A percentile compares a stretch with the other conserved stretches of the same genome.
phyloP scores from a whole-genome alignment of 2,888 invertebrate species.

The Hofmannophila pseudospretella region DNA sequence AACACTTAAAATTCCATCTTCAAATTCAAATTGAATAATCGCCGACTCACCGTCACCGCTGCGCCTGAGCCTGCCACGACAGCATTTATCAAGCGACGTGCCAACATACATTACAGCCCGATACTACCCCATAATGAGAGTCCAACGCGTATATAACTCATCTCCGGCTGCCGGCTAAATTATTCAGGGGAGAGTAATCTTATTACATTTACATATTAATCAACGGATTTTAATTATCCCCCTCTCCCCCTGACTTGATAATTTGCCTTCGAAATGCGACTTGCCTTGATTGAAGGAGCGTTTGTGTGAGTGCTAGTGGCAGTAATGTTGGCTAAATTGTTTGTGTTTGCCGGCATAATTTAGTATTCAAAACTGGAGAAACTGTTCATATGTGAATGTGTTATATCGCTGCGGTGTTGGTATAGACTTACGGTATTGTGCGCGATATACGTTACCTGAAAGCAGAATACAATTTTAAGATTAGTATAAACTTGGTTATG shows the following conservation, averaged over 20 bases:
- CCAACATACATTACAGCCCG: conserved; percentile 40
- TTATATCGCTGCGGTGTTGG: conserved; percentile 3
- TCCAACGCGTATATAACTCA: conserved; percentile 70
- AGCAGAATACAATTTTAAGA: conserved; percentile 27
- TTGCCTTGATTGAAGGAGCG: conserved; percentile 64
- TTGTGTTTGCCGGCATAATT: conserved; percentile 34
- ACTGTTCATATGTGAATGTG: conserved; percentile 11
- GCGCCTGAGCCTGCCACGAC: conserved; percentile 14
- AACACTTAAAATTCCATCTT: too few species aligned
- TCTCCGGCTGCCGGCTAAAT: conserved; percentile 74
- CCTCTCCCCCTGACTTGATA: conserved; percentile 73
- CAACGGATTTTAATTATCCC: conserved; percentile 98
- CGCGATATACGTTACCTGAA: conserved; percentile 45
- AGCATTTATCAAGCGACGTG: conserved; percentile 53
- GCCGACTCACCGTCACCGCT: conserved; percentile 6
- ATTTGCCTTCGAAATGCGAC: conserved; percentile 74
- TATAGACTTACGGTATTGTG: conserved; percentile 27
- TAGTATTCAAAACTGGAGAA: conserved; percentile 23
- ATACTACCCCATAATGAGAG: conserved; percentile 54
- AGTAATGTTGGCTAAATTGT: conserved; percentile 49
- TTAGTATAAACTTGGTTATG: background rate
- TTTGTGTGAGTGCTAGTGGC: conserved; percentile 53
- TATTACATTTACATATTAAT: conserved; percentile 99
- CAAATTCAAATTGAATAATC: conserved; percentile 1
- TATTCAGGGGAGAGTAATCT: conserved; percentile 97